phyloP scores from a whole-genome alignment of 2,797 vertebrate genomes.

The Scyliorhinus canicula region DNA sequence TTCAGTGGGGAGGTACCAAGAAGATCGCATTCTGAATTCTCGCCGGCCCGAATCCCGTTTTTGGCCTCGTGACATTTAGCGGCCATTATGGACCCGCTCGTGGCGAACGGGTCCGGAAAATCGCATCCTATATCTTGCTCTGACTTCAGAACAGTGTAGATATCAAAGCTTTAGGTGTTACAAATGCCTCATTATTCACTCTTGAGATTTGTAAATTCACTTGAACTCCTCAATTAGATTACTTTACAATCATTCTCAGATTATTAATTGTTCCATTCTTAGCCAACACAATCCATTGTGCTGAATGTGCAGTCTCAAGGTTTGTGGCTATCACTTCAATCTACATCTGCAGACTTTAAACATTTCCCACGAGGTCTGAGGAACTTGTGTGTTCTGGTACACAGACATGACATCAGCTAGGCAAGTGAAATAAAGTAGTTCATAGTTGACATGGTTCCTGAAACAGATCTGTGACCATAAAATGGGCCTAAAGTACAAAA shows the following conservation, averaged over 20 bases:
- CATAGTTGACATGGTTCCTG: too few species aligned
- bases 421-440: not conserved
- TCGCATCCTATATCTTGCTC: not conserved
- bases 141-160: not conserved
- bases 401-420: not conserved
- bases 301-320: not conserved
- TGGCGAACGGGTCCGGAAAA: too few species aligned
- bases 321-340: constrained; percentile 11
- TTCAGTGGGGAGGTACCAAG: too few species aligned
- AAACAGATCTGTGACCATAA: not conserved
- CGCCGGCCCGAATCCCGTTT: too few species aligned
- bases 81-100: too few species aligned
- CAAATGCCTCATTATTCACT: not conserved
- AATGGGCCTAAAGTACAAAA: not conserved
- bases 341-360: constrained; percentile 7
- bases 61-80: too few species aligned
- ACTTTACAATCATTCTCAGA: not conserved
- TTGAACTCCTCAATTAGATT: not conserved
- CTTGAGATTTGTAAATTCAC: not conserved
- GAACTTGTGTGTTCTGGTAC: not conserved
- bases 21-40: too few species aligned
- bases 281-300: not conserved
- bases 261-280: constrained; percentile 16
- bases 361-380: not conserved
- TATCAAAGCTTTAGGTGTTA: not conserved